A percentile compares a stretch with the other conserved stretches of the same genome.
These are phyloP conservation scores for Malthinus seriepunctatus DNA, from an alignment of 2,888 invertebrate genomes.

Conservation along the genomic window DNA sequence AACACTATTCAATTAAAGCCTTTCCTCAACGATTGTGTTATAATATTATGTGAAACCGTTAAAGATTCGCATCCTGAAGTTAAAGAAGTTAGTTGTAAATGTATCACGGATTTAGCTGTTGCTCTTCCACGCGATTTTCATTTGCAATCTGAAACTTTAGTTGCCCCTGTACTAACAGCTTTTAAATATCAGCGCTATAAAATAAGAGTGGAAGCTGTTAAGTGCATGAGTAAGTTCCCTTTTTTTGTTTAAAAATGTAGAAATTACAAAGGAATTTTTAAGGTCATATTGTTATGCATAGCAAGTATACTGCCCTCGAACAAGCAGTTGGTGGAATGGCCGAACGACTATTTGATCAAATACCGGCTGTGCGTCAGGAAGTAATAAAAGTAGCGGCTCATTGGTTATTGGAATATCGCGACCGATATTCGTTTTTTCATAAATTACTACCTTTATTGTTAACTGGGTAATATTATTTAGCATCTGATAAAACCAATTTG, in stretches of 20 bases:
- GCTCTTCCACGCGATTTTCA: slow-evolving; percentile 73
- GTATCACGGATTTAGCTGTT: slow-evolving; percentile 68
- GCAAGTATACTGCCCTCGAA: slow-evolving; percentile 56
- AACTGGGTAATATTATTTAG: slow-evolving; percentile 64
- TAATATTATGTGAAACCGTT: slow-evolving; percentile 72
- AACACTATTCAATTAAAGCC: slow-evolving; percentile 61
- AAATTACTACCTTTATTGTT: slow-evolving; percentile 82
- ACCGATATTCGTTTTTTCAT: slow-evolving; percentile 89
- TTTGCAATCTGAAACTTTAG: slow-evolving; percentile 71
- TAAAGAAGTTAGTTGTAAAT: slow-evolving; percentile 75
- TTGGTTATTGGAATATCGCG: slow-evolving; percentile 77
- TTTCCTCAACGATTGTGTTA: slow-evolving; percentile 76
- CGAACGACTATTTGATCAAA: slow-evolving; percentile 85
- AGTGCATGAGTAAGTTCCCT: slow-evolving; percentile 65
- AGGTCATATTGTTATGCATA: slow-evolving; percentile 66
- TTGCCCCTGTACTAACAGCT: slow-evolving; percentile 73
- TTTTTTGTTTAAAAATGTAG: neutral
- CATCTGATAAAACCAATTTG: neutral
- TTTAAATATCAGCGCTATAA: slow-evolving; percentile 83
- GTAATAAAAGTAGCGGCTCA: slow-evolving; percentile 76
- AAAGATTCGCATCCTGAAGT: slow-evolving; percentile 81
- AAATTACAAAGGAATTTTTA: slow-evolving; percentile 13
- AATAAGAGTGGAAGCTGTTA: slow-evolving; percentile 74
- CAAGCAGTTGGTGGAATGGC: slow-evolving; percentile 79
- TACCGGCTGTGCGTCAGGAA: slow-evolving; percentile 74